A percentile compares a stretch with the other conserved stretches of the same genome.
These are phyloP conservation scores for Oceanites oceanicus DNA, from an alignment of 2,113 vertebrate genomes.

Conservation along the genomic window DNA sequence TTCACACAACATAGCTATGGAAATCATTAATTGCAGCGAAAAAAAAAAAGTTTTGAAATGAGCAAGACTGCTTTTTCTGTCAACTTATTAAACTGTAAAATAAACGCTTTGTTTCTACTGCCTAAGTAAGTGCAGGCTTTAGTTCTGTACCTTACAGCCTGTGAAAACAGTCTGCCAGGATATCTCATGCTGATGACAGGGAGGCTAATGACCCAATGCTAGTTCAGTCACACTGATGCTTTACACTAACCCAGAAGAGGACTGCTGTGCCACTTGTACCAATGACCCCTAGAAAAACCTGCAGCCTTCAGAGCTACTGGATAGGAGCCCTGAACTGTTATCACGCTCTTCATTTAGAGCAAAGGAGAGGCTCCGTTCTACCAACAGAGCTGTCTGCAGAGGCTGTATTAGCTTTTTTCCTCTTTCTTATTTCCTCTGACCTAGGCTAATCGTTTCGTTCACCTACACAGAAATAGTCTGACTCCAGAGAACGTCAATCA, in stretches of 20 bases:
- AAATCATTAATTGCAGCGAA: not conserved
- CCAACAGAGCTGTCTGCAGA: not conserved
- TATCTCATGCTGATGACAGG: not conserved
- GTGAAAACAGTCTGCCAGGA: not conserved
- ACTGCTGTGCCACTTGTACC: not conserved
- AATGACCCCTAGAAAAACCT: not conserved
- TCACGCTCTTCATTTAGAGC: not conserved
- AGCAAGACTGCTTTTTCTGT: not conserved
- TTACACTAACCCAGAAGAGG: not conserved
- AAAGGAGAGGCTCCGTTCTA: not conserved
- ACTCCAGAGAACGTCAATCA: not conserved
- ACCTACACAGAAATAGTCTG: not conserved
- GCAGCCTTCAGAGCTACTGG: not conserved
- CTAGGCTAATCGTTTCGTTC: conserved; percentile 21
- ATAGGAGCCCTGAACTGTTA: not conserved
- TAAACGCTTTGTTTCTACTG: not conserved
- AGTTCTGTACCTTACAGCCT: not conserved
- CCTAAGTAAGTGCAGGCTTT: not conserved
- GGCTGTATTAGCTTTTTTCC: not conserved
- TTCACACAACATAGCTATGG: not conserved
- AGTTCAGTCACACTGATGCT: not conserved
- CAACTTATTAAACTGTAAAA: not conserved
- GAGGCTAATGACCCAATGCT: not conserved
- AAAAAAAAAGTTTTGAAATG: not conserved
- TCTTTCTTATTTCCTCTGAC: conserved; percentile 10